Percentiles rank a stretch among this genome's conserved stretches.
Conservation (phyloP, 2,888 invertebrate genomes). For the Rutpela maculata region DNA sequence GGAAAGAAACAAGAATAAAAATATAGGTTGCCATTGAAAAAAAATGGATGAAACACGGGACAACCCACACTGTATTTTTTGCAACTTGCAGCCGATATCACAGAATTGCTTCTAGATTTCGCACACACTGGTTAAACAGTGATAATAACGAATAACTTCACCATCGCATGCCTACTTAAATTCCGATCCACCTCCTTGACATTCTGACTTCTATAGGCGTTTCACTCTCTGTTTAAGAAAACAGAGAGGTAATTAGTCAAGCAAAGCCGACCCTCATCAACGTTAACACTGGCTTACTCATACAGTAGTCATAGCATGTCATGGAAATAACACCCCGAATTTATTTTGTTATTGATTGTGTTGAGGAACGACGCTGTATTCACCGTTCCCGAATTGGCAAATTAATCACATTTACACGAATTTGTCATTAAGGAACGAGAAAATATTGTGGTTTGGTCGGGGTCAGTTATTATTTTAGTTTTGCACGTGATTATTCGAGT, state of each 20-base stretch:
- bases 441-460: background rate
- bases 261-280: constrained; percentile 57
- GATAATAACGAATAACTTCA: too few relatives aligned
- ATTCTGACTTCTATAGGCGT: background rate
- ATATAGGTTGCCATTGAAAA: too few relatives aligned
- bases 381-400: constrained; percentile 51
- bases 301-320: constrained; percentile 49
- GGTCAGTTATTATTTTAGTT: constrained; percentile 21
- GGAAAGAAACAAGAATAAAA: too few relatives aligned
- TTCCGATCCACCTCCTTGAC: background rate
- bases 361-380: constrained; percentile 46
- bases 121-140: too few relatives aligned
- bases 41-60: too few relatives aligned
- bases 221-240: constrained; percentile 33
- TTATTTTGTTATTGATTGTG: constrained; percentile 50
- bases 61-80: too few relatives aligned
- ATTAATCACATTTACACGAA: constrained; percentile 51
- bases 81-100: too few relatives aligned
- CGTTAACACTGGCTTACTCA: constrained; percentile 46
- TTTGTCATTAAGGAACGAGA: constrained; percentile 43
- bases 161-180: too few relatives aligned
- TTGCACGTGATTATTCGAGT: background rate
- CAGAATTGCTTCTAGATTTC: too few relatives aligned
- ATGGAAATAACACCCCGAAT: constrained; percentile 22
- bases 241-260: constrained; percentile 50